Conservation (phyloP, 2,888 invertebrate species). For the Minunthozetes semirufus region DNA sequence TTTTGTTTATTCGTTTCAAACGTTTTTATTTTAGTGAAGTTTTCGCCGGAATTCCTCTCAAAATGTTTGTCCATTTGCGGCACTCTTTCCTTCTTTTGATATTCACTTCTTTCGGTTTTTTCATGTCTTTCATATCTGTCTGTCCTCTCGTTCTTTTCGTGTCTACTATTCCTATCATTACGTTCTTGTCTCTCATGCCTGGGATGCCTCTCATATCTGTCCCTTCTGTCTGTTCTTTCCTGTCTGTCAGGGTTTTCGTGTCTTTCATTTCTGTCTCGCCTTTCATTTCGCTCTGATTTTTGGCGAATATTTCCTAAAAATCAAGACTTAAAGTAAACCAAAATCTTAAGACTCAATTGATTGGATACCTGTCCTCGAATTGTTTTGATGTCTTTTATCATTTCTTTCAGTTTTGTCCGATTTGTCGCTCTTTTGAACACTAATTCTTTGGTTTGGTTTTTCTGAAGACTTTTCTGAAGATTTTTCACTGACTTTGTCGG, state of each 20-base stretch:
- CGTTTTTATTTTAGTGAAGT: background rate
- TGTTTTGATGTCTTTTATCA: background rate
- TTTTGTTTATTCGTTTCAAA: background rate
- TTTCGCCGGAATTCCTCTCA: background rate
- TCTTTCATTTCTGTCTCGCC: background rate
- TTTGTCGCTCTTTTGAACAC: background rate
- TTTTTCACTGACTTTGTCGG: background rate
- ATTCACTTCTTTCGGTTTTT: background rate
- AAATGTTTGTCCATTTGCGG: too few species aligned
- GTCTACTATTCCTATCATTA: background rate
- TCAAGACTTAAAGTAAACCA: background rate
- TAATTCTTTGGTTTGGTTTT: background rate
- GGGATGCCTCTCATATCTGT: background rate
- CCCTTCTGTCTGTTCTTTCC: background rate
- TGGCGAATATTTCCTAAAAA: conserved; percentile 6
- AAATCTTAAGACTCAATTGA: background rate
- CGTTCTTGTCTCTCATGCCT: background rate
- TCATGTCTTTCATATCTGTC: background rate
- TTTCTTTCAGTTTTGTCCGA: background rate
- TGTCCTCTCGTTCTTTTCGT: background rate
- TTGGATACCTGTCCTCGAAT: background rate
- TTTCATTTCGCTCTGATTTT: background rate
- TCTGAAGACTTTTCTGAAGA: background rate
- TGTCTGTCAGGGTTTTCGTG: background rate
- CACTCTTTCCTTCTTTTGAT: background rate